Evolutionary conservation across 2,797 vertebrate species (phyloP).

Genomic region (Brachymystax lenok): DNA sequence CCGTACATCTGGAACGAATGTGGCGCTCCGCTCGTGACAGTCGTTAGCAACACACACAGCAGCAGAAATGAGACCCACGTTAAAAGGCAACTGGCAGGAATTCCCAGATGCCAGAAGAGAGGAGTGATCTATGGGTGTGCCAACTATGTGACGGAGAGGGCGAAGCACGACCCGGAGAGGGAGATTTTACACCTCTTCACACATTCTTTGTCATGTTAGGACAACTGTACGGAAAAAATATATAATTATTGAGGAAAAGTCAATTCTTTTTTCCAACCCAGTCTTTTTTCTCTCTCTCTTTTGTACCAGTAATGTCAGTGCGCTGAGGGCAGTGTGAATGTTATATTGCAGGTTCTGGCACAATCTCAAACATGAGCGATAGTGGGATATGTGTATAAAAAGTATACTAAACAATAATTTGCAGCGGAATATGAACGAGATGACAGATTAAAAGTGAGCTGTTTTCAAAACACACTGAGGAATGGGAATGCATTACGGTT

Average conservation of each 20-base stretch:
- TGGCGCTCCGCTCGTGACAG: constrained; percentile 50
- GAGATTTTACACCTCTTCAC: constrained; percentile 20
- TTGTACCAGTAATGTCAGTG: background rate
- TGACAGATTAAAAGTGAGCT: constrained; percentile 33
- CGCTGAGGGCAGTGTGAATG: background rate
- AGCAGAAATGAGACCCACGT: constrained; percentile 26
- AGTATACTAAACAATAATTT: constrained; percentile 27
- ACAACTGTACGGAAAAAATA: constrained; percentile 15
- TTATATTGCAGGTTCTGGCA: constrained; percentile 22
- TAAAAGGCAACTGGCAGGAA: constrained; percentile 50
- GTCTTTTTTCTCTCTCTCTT: background rate
- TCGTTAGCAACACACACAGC: constrained; percentile 31
- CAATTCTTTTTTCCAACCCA: background rate
- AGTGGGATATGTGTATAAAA: constrained; percentile 16
- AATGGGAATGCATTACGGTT: constrained; percentile 16
- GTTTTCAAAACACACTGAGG: constrained; percentile 26
- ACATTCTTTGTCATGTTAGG: constrained; percentile 27
- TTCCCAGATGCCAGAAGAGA: constrained; percentile 40
- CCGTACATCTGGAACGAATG: constrained; percentile 58
- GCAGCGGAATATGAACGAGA: constrained; percentile 25
- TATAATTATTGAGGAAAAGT: background rate
- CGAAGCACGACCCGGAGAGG: background rate
- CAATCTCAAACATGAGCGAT: constrained; percentile 22
- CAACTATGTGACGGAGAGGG: constrained; percentile 13
- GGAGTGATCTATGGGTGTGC: constrained; percentile 28